A percentile compares a stretch with the other conserved stretches of the same genome.
phyloP scores from a whole-genome alignment of 92 coral and sea anemone species.

The Diadumene lineata region DNA sequence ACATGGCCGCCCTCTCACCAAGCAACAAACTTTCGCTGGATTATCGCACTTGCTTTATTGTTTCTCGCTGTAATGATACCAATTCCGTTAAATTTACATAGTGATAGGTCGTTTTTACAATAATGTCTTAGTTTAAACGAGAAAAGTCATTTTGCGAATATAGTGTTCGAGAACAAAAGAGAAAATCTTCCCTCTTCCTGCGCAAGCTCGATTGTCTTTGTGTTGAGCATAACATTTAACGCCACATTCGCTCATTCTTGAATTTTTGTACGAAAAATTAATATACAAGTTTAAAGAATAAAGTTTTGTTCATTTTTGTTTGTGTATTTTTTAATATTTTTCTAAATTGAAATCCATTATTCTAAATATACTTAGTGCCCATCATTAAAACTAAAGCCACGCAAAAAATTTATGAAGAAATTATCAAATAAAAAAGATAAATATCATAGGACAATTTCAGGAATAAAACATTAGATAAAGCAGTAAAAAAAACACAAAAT shows the following conservation, averaged over 20 bases:
- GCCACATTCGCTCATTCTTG: not conserved
- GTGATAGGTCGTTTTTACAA: constrained; percentile 2
- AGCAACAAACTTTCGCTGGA: constrained; percentile 16
- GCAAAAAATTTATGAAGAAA: too few species aligned
- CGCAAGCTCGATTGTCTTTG: not conserved
- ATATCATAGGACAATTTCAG: too few species aligned
- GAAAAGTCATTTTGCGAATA: not conserved
- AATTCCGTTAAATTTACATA: not conserved
- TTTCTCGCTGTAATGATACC: not conserved
- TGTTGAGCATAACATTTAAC: constrained; percentile 9
- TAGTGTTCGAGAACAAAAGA: constrained; percentile 33
- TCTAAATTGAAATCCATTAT: not conserved
- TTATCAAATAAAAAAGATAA: too few species aligned
- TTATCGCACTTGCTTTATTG: too few species aligned
- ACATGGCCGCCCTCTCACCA: constrained; percentile 78
- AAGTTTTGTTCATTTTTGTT: not conserved
- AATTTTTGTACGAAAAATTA: not conserved
- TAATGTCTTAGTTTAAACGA: too few species aligned
- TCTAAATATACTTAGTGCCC: too few species aligned
- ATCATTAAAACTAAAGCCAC: too few species aligned
- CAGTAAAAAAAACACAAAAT: too few species aligned
- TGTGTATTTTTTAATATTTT: not conserved
- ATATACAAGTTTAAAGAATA: not conserved
- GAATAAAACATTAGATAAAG: too few species aligned
- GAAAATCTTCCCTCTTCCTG: constrained; percentile 2